Conservation (phyloP, 2,797 vertebrate species). For the Spinus olivaceus region DNA sequence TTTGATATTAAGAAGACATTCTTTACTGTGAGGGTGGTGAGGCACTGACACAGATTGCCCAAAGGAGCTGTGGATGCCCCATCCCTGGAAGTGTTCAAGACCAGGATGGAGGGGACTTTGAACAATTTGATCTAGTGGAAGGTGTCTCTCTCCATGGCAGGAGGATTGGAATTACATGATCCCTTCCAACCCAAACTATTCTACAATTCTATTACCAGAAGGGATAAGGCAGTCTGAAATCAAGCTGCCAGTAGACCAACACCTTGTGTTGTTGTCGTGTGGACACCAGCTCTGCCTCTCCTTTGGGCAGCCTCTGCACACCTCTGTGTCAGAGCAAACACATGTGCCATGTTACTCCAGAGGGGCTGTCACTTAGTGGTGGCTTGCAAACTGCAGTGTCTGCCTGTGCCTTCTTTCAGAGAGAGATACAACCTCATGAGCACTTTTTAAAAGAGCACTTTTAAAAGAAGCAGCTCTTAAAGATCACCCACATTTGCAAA, state of each 20-base stretch:
- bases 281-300: not conserved
- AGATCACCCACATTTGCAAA: not conserved
- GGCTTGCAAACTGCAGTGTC: not conserved
- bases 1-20: not conserved
- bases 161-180: accelerated
- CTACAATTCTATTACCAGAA: not conserved
- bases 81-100: not conserved
- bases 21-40: not conserved
- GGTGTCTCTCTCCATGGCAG: not conserved
- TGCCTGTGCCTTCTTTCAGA: not conserved
- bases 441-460: not conserved
- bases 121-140: too few relatives aligned
- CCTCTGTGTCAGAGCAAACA: not conserved
- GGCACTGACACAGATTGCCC: not conserved
- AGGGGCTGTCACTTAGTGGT: accelerated
- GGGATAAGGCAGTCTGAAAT: not conserved
- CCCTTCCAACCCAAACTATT: not conserved
- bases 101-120: not conserved
- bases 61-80: not conserved
- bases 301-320: not conserved
- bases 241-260: not conserved
- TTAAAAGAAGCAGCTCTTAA: not conserved
- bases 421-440: not conserved
- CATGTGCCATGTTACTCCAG: accelerated
- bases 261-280: not conserved